Evolutionary conservation across 2,113 vertebrate genomes (phyloP).

Genomic region (Corvus moneduloides): DNA sequence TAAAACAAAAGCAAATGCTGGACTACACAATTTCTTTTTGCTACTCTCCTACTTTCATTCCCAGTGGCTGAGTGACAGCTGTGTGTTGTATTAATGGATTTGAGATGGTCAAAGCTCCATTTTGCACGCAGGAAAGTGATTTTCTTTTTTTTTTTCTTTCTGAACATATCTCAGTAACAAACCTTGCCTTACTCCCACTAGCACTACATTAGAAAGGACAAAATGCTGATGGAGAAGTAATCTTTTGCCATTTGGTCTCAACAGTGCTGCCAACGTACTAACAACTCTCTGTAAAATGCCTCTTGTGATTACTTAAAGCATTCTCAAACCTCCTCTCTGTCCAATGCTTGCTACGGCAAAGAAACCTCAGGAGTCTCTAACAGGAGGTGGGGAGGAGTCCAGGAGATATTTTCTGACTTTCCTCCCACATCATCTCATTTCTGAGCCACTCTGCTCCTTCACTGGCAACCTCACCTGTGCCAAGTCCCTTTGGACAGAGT

Average conservation of each 20-base stretch:
- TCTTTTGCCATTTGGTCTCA: neutral
- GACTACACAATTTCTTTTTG: neutral
- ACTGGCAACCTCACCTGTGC: neutral
- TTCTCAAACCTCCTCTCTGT: neutral
- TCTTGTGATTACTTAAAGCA: neutral
- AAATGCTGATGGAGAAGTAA: neutral
- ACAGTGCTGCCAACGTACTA: neutral
- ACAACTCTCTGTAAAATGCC: neutral
- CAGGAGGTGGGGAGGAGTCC: neutral
- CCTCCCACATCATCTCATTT: neutral
- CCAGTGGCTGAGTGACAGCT: neutral
- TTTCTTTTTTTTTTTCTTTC: neutral
- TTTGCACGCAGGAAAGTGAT: neutral
- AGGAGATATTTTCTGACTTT: neutral
- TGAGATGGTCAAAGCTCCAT: rapidly evolving
- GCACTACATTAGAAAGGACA: neutral
- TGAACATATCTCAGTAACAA: neutral
- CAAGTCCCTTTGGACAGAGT: neutral
- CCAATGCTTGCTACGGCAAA: neutral
- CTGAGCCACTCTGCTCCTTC: neutral
- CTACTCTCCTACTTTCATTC: neutral
- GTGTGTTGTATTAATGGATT: neutral
- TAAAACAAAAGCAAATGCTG: neutral
- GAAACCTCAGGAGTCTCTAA: neutral
- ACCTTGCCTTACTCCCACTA: neutral